Evolutionary conservation across 2,797 vertebrate species (phyloP), one percentile per base, ranked within the genome.

Genomic region (Pyrocephalus nanus): DNA sequence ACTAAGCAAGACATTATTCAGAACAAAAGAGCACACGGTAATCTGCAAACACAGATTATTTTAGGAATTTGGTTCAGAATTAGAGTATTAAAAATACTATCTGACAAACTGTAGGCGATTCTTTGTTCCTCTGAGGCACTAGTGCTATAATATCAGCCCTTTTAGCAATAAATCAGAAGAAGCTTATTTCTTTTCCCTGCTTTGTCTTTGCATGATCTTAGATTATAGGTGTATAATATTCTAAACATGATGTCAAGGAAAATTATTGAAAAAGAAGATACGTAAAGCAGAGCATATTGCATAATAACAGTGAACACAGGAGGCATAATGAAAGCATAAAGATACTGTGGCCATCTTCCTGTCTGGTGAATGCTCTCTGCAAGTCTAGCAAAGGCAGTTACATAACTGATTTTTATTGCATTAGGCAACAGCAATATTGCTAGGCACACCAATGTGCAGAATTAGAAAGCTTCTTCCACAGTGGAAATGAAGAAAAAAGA

Each of bases 391-490:
- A 93, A 96, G 86, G 88, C 93, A 84, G 95, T 96, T 96, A 95
- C 90, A 86, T 96, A 96, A 97, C 96, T 85, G 95, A 93, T 94
- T 92, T 93, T 93, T 95, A 96, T 93, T 92, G 78, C 92, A 66
- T 97, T 93, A 96, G 95, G 95, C 95, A 97, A 95, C 87, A 86
- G 93, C 92, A 94, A 77, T 93, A 96, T 90, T 92, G 87, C 95
- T 91, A 91, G 86, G 95, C 87, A 96, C 88, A 96, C 82, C 2
- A 3, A 90, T 72, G 69, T 50, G 85, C 87, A 69, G 81, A 90
- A 89, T 88, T 89, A 94, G 92, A 91, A 91, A 69, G 85, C 89
- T 75, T 69, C 69, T 95, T 92, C 69, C 61, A 82, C 69, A 3
- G 43, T 58, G 50, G 79, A 91, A 94, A 94, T 61, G 10, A 93